Percentiles rank a stretch among this genome's conserved stretches.
Evolutionary conservation across 1,140 invertebrate species (phyloP).

Genomic region (Calliopsis andreniformis): DNA sequence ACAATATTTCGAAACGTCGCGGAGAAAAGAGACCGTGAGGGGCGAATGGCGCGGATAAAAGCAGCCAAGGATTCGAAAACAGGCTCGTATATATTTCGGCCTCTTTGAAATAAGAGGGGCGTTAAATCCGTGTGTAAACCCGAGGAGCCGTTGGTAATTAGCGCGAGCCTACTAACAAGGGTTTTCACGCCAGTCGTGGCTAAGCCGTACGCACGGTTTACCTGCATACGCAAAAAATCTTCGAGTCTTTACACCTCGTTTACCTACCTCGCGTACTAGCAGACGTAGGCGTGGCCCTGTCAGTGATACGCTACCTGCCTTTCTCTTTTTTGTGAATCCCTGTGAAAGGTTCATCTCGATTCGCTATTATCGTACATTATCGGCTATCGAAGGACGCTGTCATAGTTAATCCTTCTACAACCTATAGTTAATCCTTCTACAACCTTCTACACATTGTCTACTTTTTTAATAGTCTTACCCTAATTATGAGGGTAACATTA

Average conservation of each 20-base stretch:
- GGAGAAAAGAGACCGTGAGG: neutral
- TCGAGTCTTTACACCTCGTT: conserved; percentile 52
- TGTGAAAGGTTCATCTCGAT: no score
- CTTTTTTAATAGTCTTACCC: no score
- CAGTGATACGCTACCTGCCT: conserved; percentile 4
- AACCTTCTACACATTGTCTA: no score
- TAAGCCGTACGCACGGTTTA: conserved; percentile 50
- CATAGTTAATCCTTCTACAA: no score
- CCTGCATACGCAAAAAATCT: conserved; percentile 59
- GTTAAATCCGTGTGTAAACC: conserved; percentile 76
- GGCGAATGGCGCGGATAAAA: conserved; percentile 40
- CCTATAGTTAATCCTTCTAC: no score
- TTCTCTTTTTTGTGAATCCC: no score
- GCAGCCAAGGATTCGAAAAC: conserved; percentile 53
- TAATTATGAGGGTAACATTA: no score
- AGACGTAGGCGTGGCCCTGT: conserved; percentile 51
- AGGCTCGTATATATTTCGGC: conserved; percentile 62
- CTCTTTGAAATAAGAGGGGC: conserved; percentile 69
- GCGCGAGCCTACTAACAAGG: conserved; percentile 72
- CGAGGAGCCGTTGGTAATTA: conserved; percentile 73
- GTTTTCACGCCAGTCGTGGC: conserved; percentile 63
- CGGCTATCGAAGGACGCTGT: no score
- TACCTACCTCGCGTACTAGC: conserved; percentile 17
- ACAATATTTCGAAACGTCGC: neutral
- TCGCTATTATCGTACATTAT: no score